Evolutionary conservation across 2,888 invertebrate genomes (phyloP).

Genomic region (Labia minor): DNA sequence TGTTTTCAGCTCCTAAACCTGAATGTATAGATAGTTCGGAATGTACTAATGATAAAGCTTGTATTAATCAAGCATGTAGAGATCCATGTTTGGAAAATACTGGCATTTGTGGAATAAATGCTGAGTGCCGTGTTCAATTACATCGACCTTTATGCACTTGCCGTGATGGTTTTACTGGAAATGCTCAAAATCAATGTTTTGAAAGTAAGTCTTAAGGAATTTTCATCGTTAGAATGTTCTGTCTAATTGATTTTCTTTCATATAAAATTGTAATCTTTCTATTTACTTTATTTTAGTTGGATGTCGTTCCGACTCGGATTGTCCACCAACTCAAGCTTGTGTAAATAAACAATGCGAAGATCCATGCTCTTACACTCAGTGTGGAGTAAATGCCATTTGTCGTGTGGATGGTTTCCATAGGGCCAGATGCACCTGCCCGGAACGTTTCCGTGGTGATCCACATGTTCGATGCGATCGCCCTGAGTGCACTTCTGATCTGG

Average conservation of each 20-base stretch:
- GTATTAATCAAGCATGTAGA: conserved; percentile 60
- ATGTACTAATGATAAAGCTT: conserved; percentile 72
- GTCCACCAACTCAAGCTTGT: conserved; percentile 70
- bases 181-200: conserved; percentile 65
- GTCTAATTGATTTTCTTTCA: too few relatives aligned
- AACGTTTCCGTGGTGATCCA: conserved; percentile 67
- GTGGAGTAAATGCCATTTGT: conserved; percentile 70
- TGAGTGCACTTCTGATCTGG: conserved; percentile 63
- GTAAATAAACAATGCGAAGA: conserved; percentile 69
- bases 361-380: conserved; percentile 67
- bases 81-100: conserved; percentile 59
- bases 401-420: conserved; percentile 63
- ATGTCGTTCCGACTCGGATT: conserved; percentile 75
- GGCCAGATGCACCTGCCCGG: conserved; percentile 66
- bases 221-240: not conserved
- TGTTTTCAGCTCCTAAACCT: conserved; percentile 48
- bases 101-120: conserved; percentile 62
- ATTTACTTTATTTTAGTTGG: conserved; percentile 48
- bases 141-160: conserved; percentile 77
- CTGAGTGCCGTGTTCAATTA: conserved; percentile 64
- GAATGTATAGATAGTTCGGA: conserved; percentile 68
- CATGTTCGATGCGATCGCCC: conserved; percentile 63
- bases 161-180: conserved; percentile 70
- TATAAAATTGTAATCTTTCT: not conserved
- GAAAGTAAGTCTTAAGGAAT: conserved; percentile 45